These are phyloP conservation scores for Ptychoptera contaminata DNA, from an alignment of 2,888 invertebrate genomes.

Conservation along the genomic window DNA sequence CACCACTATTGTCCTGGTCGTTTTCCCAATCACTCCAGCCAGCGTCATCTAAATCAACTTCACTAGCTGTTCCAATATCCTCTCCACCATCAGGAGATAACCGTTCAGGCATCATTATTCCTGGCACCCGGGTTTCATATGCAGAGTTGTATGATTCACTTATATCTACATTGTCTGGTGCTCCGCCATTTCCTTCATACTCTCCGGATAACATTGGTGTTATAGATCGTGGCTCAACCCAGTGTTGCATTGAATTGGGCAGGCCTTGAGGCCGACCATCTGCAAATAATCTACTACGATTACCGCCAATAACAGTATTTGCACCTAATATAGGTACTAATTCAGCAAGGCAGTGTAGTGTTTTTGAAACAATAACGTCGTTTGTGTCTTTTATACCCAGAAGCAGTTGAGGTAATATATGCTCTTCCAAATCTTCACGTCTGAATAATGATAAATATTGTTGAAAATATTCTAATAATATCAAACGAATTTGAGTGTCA, in stretches of 20 bases:
- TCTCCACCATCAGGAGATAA: constrained; percentile 75
- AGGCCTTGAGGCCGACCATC: constrained; percentile 57
- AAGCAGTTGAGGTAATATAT: constrained; percentile 52
- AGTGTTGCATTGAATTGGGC: constrained; percentile 15
- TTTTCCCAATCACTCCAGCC: constrained; percentile 74
- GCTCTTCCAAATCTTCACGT: constrained; percentile 54
- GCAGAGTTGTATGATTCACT: constrained; percentile 10
- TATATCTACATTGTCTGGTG: constrained; percentile 20
- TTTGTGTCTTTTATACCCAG: constrained; percentile 78
- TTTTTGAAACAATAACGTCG: constrained; percentile 66
- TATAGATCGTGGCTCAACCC: constrained; percentile 28
- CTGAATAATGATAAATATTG: constrained; percentile 60
- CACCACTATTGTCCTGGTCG: constrained; percentile 18
- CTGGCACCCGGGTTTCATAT: constrained; percentile 9
- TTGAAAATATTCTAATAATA: constrained; percentile 62
- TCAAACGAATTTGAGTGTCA: constrained; percentile 66
- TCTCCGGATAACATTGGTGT: constrained; percentile 26
- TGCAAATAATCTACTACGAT: constrained; percentile 63
- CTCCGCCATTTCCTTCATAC: constrained; percentile 24
- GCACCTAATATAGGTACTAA: constrained; percentile 75
- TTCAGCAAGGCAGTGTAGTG: constrained; percentile 65
- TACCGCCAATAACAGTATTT: constrained; percentile 70
- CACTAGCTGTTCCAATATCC: constrained; percentile 34
- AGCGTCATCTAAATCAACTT: constrained; percentile 42
- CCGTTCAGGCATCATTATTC: constrained; percentile 44